A percentile compares a stretch with the other conserved stretches of the same genome.
Evolutionary conservation across 1,140 invertebrate species (phyloP).

Genomic region (Tetramorium alpestre): DNA sequence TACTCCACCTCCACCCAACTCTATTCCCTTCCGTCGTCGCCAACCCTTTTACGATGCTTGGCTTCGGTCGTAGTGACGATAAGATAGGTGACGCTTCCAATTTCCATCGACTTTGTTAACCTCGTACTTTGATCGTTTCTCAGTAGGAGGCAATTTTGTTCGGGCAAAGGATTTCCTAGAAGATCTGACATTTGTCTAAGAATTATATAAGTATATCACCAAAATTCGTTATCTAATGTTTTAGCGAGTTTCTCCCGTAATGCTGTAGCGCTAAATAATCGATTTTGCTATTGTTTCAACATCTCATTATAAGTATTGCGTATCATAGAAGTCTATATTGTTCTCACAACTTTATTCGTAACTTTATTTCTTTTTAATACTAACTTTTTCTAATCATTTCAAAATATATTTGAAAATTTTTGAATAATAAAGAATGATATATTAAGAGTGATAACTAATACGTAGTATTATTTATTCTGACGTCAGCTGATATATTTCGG

Average conservation of each 20-base stretch:
- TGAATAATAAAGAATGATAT: neutral
- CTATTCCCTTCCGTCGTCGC: conserved; percentile 51
- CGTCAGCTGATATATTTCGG: neutral
- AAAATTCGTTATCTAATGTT: neutral
- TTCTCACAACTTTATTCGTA: neutral
- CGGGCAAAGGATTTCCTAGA: conserved; percentile 50
- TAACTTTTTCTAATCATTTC: neutral
- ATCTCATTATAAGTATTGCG: neutral
- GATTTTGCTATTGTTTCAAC: neutral
- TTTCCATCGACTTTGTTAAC: conserved; percentile 76
- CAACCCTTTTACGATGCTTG: conserved; percentile 62
- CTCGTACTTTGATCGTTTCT: conserved; percentile 75
- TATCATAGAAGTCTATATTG: neutral
- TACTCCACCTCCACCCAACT: conserved; percentile 15
- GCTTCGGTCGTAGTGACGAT: conserved; percentile 76
- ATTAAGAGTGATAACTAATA: neutral
- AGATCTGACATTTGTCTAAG: conserved; percentile 40
- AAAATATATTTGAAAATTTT: neutral
- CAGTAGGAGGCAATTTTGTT: conserved; percentile 49
- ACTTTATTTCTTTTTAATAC: neutral
- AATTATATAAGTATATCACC: neutral
- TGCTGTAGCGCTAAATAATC: neutral
- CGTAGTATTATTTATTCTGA: neutral
- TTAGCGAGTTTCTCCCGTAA: neutral
- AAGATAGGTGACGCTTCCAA: conserved; percentile 75